Evolutionary conservation across 1,140 invertebrate genomes (phyloP).

Genomic region (Ladona fulva): DNA sequence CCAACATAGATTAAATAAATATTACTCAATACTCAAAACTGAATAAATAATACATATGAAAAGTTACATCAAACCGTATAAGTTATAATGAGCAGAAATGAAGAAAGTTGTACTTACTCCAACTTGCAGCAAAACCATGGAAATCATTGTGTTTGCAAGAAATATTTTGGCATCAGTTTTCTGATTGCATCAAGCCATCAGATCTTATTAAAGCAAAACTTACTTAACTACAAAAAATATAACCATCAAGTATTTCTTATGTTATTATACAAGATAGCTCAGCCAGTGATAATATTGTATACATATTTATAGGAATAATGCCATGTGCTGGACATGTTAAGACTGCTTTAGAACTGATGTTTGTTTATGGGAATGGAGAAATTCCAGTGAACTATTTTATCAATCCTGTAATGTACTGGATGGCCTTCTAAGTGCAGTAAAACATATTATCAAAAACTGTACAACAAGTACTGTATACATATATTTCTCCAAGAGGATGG

Average conservation of each 20-base stretch:
- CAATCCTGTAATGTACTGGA: not conserved
- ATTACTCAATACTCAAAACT: not conserved
- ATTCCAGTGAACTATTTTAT: not conserved
- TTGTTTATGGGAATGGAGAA: not conserved
- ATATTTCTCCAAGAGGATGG: not conserved
- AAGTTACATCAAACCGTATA: not conserved
- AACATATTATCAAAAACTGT: conserved; percentile 10
- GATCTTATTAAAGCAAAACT: not conserved
- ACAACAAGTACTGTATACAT: not conserved
- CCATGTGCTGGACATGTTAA: not conserved
- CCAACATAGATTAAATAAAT: not conserved
- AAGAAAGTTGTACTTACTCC: not conserved
- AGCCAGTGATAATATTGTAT: conserved; percentile 7
- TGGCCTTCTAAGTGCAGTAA: conserved; percentile 4
- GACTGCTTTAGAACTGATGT: not conserved
- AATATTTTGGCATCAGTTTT: not conserved
- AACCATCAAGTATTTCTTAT: not conserved
- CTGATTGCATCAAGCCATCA: not conserved
- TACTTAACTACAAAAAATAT: not conserved
- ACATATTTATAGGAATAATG: not conserved
- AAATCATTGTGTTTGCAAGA: not conserved
- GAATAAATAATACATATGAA: not conserved
- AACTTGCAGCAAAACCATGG: not conserved
- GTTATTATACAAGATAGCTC: not conserved
- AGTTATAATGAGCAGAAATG: not conserved